Conservation (phyloP, 2,888 invertebrate species). For the Brassicogethes aeneus region DNA sequence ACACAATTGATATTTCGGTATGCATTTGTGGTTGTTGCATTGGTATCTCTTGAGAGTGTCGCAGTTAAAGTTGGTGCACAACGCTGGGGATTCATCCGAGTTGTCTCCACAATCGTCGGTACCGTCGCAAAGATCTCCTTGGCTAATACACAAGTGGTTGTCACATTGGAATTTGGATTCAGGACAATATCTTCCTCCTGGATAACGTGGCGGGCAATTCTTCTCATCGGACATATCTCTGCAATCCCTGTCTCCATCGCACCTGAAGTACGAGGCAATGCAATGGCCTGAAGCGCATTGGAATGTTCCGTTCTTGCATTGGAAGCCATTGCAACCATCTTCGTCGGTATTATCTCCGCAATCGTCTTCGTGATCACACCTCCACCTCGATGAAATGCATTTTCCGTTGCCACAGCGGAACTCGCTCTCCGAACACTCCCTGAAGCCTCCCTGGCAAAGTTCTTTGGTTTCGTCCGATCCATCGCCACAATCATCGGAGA, state of each 20-base stretch:
- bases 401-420: constrained; percentile 79
- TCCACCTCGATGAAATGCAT: constrained; percentile 87
- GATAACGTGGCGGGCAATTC: constrained; percentile 81
- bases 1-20: constrained; percentile 79
- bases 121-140: constrained; percentile 87
- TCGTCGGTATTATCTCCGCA: constrained; percentile 94
- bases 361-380: constrained; percentile 94
- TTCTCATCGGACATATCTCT: constrained; percentile 84
- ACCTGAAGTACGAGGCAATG: constrained; percentile 78
- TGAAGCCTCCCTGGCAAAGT: constrained; percentile 72
- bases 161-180: constrained; percentile 85
- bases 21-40: constrained; percentile 82
- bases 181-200: constrained; percentile 80
- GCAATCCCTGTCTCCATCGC: constrained; percentile 85
- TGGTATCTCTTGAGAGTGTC: constrained; percentile 78
- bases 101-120: constrained; percentile 89
- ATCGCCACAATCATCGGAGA: constrained; percentile 94
- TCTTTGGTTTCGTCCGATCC: constrained; percentile 80
- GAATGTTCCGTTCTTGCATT: constrained; percentile 85
- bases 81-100: constrained; percentile 72
- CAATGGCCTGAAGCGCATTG: constrained; percentile 90
- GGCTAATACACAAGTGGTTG: constrained; percentile 85
- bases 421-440: constrained; percentile 90
- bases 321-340: constrained; percentile 68
- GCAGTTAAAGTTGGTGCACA: constrained; percentile 80